Base-by-base conservation (phyloP, 1,140 invertebrate species). In the Neodiprion lecontei region DNA sequence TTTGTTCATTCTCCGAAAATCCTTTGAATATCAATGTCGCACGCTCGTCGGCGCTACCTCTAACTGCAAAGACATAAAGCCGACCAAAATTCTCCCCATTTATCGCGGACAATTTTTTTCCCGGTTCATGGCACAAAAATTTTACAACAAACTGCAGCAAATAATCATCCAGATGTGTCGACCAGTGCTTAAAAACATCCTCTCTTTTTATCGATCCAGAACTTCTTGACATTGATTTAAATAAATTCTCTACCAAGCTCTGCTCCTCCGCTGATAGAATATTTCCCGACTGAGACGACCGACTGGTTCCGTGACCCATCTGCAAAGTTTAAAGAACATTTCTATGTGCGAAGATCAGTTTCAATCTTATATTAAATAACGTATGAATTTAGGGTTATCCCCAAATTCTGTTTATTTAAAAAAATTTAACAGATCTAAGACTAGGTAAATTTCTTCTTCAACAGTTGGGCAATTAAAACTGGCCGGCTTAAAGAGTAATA, bases 101-200 rank as follows among this genome's bases (percentile, higher is more conserved):
- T 10, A 89, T 80, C 0, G 84, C 81, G 0, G 88, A 88, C 0
- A 82, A 81, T 66, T 83, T 85, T 70, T 88, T 88, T 0, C 87
- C 84, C 7, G 88, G 87, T 48, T 88, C 86, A 21, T 88, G 84
- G 53, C 87, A 89, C 8, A 89, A 81, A 69, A 88, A 89, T 23
- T 82, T 78, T 7, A 88, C 83, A 7, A 87, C 83, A 53, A 87
- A 89, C 75, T 89, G 88, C 9, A 89, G 73, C 7, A 89, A 66
- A 7, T 78, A 74, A 8, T 89, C 86, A 53, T 89, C 88, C 48
- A 89, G 73, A 65, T 89, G 88, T 7, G 75, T 82, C 7, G 88
- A 87, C 88, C 88, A 89, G 67, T 88, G 87, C 23, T 88, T 88
- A 74, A 88, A 87, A 74, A 89, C 88, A 69, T 89, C 88, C 49